Evolutionary conservation across 2,888 invertebrate genomes (phyloP), one percentile per base, ranked within the genome.

Genomic region (Spisula subtruncata): DNA sequence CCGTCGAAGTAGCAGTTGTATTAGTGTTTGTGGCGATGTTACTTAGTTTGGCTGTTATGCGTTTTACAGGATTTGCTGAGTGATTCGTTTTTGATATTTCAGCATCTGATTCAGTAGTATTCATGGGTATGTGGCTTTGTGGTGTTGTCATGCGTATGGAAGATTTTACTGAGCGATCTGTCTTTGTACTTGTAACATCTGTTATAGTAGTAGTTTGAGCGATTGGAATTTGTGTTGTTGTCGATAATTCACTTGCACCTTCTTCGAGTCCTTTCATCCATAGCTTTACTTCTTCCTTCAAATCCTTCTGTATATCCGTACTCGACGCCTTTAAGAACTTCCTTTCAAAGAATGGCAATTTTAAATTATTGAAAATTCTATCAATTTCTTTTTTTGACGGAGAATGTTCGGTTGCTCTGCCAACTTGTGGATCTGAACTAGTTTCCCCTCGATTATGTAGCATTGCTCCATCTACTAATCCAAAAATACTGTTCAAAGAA

Each of bases 311-410:
- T 32, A 82, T 82, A 35, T 82, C 82, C 0, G n/a, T 14, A 82
- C 82, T 82, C 18, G 82, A 51, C 0, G 20, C 29, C 29, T 82
- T 82, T 18, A 82, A 56, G 56, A 56, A 29, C 8, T 82, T 60
- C 18, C 60, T 82, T 20, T 82, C n/a, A 35, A 82, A 82, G 20
- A 25, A 12, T 10, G 82, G 82, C 35, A 82, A 35, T 20, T 54
- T 16, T 35, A 82, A 56, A 56, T 32, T 32, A 10, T 56, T 56
- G 35, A 56, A 60, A 20, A 56, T 56, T 18, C 20, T 8, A 35
- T 56, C 60, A n/a, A 56, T 51, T n/a, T 82, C 82, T 18, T 35
- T 35, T 25, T 75, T 4, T 2, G 75, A 35, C 16, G 35, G 16
- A 16, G 18, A 18, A 16, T 75, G 35, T 20, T 75, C 16, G 6